phyloP scores from a whole-genome alignment of 2,888 invertebrate genomes.

The Cheilosia impressa region DNA sequence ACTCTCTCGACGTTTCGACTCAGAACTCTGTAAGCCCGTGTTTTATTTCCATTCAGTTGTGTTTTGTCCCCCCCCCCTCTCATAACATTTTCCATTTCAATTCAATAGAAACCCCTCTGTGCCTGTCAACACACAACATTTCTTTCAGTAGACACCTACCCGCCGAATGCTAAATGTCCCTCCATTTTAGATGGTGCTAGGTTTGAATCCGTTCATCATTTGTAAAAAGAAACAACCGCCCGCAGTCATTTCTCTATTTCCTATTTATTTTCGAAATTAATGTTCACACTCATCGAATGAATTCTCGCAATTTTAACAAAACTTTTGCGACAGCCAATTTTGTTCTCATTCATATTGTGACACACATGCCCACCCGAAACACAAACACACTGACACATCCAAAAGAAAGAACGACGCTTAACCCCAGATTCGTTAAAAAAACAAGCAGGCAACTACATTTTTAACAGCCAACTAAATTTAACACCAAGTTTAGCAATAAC shows the following conservation, averaged over 20 bases:
- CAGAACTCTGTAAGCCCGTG: too few species aligned
- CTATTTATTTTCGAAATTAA: constrained; percentile 18
- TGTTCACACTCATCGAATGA: constrained; percentile 48
- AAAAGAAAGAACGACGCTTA: constrained; percentile 46
- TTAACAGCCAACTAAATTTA: constrained; percentile 47
- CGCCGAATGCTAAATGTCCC: background rate
- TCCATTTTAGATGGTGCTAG: constrained; percentile 19
- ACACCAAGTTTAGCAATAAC: constrained; percentile 58
- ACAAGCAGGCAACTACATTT: constrained; percentile 45
- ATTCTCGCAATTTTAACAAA: constrained; percentile 29
- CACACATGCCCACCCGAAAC: constrained; percentile 42
- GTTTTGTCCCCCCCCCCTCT: constrained; percentile 9
- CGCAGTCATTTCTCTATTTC: constrained; percentile 11
- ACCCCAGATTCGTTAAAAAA: constrained; percentile 2
- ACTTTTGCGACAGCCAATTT: constrained; percentile 16
- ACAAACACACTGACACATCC: constrained; percentile 39
- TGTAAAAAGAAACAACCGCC: constrained; percentile 24
- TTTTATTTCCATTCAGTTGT: constrained; percentile 22
- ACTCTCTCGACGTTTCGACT: too few species aligned
- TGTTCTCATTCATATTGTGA: constrained; percentile 56
- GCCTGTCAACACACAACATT: constrained; percentile 15
- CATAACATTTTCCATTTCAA: constrained; percentile 18
- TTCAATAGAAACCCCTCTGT: constrained; percentile 9
- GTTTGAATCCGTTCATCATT: constrained; percentile 47
- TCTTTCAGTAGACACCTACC: constrained; percentile 8